Conservation (phyloP, 1,140 invertebrate species). For the Drosophila melanica region DNA sequence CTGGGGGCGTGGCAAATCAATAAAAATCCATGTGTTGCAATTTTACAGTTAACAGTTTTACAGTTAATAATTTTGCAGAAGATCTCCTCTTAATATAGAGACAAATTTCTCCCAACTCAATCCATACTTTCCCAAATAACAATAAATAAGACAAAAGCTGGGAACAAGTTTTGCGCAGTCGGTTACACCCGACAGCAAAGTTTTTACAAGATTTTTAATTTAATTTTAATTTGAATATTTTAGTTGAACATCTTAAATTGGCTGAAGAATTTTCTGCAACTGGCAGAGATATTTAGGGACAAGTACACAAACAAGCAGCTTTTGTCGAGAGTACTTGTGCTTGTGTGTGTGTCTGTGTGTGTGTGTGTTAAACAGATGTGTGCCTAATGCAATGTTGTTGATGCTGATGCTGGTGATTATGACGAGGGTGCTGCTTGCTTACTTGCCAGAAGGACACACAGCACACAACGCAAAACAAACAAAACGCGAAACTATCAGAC, state of each 20-base stretch:
- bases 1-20: no score
- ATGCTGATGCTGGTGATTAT: conserved; percentile 34
- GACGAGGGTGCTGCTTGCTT: conserved; percentile 72
- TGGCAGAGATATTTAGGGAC: conserved; percentile 18
- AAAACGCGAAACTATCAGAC: conserved; percentile 64
- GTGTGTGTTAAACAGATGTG: conserved; percentile 72
- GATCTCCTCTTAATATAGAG: no score
- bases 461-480: conserved; percentile 15
- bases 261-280: conserved; percentile 35
- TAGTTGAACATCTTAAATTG: conserved; percentile 4
- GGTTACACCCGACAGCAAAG: no score
- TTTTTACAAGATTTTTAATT: no score
- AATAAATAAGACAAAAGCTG: no score
- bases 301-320: conserved; percentile 11
- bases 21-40: no score
- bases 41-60: no score
- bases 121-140: no score
- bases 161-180: no score
- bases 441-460: conserved; percentile 8
- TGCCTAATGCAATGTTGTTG: conserved; percentile 48
- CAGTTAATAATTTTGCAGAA: no score
- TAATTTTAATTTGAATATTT: no score
- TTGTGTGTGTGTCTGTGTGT: conserved; percentile 29
- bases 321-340: conserved; percentile 13
- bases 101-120: no score